Conservation (phyloP, 2,797 vertebrate species). For the Sandelia bainsii region DNA sequence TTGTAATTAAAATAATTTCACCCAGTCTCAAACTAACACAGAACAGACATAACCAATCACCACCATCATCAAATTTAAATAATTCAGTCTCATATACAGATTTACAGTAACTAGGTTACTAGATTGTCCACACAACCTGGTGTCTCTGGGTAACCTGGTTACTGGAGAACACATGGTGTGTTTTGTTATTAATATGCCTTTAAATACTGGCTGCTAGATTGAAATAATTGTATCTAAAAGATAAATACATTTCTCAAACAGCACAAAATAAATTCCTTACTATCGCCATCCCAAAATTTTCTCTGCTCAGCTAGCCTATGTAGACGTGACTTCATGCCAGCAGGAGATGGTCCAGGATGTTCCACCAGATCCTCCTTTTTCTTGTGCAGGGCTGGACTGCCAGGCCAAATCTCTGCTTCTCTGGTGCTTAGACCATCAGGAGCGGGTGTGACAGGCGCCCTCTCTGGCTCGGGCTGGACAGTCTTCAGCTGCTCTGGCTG, state of each 20-base stretch:
- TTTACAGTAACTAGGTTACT: neutral
- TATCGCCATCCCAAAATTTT: slow-evolving; percentile 87
- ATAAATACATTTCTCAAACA: neutral
- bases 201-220: neutral
- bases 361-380: slow-evolving; percentile 25
- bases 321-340: slow-evolving; percentile 88
- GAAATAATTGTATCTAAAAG: neutral
- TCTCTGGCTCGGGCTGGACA: slow-evolving; percentile 33
- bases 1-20: no score
- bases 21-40: no score
- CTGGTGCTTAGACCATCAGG: slow-evolving; percentile 31
- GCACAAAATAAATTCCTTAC: slow-evolving; percentile 56
- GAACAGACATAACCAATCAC: no score
- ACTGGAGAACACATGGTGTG: neutral
- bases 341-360: slow-evolving; percentile 50
- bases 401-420: slow-evolving; percentile 24
- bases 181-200: neutral
- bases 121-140: no score
- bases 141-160: no score
- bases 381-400: slow-evolving; percentile 17
- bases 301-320: slow-evolving; percentile 90
- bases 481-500: slow-evolving; percentile 20
- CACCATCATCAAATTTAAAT: no score
- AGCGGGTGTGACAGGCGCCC: neutral
- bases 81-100: no score